Evolutionary conservation across 2,888 invertebrate genomes (phyloP).

Genomic region (Megaustenia siamemsis): DNA sequence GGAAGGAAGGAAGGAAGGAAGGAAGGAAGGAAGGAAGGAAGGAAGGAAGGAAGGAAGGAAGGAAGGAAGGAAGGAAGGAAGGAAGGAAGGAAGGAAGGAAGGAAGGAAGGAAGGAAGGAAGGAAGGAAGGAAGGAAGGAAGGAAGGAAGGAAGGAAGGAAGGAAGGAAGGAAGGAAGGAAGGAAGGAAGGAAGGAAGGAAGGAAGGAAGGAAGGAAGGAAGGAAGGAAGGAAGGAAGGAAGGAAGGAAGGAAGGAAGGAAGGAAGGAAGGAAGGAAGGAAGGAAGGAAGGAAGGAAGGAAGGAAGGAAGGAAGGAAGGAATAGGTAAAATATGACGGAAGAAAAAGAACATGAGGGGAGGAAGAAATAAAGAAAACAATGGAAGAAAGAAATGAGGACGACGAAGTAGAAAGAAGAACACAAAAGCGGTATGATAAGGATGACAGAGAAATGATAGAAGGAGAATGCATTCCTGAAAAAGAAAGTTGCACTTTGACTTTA

Average conservation of each 20-base stretch:
- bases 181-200: slow-evolving; percentile 12
- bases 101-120: background rate
- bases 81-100: background rate
- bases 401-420: background rate
- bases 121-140: background rate
- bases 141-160: slow-evolving; percentile 3
- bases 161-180: background rate
- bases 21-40: background rate
- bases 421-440: too few species aligned
- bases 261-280: background rate
- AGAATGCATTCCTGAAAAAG: background rate
- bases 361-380: too few species aligned
- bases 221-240: background rate
- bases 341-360: too few species aligned
- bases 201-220: background rate
- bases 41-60: background rate
- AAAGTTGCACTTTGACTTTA: too few species aligned
- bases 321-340: too few species aligned
- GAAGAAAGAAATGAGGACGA: too few species aligned
- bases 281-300: background rate
- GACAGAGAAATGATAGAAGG: too few species aligned
- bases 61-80: background rate
- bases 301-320: too few species aligned
- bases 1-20: background rate
- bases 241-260: background rate